Base-by-base conservation (phyloP, 1,140 invertebrate genomes). In the Neelides sp. region DNA sequence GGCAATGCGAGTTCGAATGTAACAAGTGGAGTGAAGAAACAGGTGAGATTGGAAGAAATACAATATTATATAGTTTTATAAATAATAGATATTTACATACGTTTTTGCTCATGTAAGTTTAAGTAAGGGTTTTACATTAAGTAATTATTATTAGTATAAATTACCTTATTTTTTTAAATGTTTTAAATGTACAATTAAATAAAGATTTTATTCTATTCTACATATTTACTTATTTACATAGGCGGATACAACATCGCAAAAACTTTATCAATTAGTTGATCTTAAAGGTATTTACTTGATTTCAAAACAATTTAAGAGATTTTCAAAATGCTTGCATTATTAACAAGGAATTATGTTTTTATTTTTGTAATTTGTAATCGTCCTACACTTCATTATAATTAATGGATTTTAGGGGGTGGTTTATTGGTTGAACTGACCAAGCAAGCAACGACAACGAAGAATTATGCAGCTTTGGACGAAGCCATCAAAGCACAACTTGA, bases 1-100 rank as follows among this genome's bases (percentile, higher is more conserved):
- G 88, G 88, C 62, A 91, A 92, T 76, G 86, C 87, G 2, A 85
- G 90, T 62, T 90, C 86, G 62, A 89, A 90, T 69, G 87, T 92
- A 7, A 83, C 85, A 0, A 87, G 84, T 66, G 85, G 85, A 42
- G 86, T 91, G 0, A 91, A 91, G 67, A 90, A 90, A 58, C 87
- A 92, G 65, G 86, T n/a, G n/a, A n/a, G n/a, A n/a, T n/a, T n/a
- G n/a, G n/a, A n/a, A n/a, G n/a, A n/a, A n/a, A n/a, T n/a, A n/a
- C n/a, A n/a, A n/a, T n/a, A n/a, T n/a, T n/a, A n/a, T n/a, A n/a
- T n/a, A n/a, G n/a, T n/a, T n/a, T n/a, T n/a, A n/a, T n/a, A n/a
- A n/a, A n/a, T n/a, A n/a, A n/a, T n/a, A n/a, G n/a, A n/a, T n/a
- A n/a, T n/a, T n/a, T n/a, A n/a, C n/a, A n/a, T n/a, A n/a, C n/a